These are phyloP conservation scores for Hyles lineata DNA, from an alignment of 2,888 invertebrate species.

Conservation along the genomic window DNA sequence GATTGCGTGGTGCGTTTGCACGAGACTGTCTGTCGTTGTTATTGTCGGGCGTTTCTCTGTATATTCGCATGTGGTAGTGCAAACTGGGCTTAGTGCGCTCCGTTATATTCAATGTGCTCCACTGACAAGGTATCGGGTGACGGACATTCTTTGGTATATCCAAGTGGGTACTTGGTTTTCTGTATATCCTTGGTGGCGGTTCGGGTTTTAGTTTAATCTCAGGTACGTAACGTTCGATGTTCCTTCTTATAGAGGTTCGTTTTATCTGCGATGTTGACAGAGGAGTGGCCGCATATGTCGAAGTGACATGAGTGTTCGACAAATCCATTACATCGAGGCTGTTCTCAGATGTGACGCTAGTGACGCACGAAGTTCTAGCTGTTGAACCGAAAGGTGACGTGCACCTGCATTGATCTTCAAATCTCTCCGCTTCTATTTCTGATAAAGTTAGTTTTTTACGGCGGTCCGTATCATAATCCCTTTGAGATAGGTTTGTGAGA, in stretches of 20 bases:
- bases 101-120: conserved; percentile 80
- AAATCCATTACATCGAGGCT: conserved; percentile 83
- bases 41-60: conserved; percentile 67
- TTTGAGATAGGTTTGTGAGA: conserved; percentile 62
- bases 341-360: conserved; percentile 84
- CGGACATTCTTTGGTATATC: conserved; percentile 80
- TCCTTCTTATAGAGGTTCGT: conserved; percentile 78
- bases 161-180: conserved; percentile 77
- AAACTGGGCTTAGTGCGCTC: conserved; percentile 78
- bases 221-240: conserved; percentile 75
- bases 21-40: conserved; percentile 63
- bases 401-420: conserved; percentile 89
- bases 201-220: conserved; percentile 75
- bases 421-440: conserved; percentile 85
- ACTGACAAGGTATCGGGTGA: conserved; percentile 70
- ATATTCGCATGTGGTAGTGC: conserved; percentile 83
- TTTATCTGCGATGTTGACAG: conserved; percentile 78
- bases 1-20: conserved; percentile 65
- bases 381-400: conserved; percentile 90
- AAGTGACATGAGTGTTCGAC: conserved; percentile 79
- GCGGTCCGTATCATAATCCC: conserved; percentile 60
- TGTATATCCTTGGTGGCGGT: conserved; percentile 77
- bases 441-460: conserved; percentile 80
- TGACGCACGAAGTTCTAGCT: conserved; percentile 87
- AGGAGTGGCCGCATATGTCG: conserved; percentile 76